Evolutionary conservation across 2,888 invertebrate species (phyloP).

Genomic region (Nephrotoma appendiculata): DNA sequence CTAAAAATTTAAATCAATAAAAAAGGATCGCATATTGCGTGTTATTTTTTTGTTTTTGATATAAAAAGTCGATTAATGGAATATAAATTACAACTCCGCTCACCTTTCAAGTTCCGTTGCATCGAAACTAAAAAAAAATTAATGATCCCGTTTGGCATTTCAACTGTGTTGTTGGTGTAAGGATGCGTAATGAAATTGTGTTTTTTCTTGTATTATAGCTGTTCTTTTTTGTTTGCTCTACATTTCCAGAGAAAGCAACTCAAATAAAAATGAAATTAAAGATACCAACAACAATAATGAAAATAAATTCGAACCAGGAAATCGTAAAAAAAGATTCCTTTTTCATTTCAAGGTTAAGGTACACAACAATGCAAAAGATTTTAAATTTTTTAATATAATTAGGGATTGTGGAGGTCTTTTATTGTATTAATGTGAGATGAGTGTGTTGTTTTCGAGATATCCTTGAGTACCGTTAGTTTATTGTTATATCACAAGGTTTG

Average conservation of each 20-base stretch:
- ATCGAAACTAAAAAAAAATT: not conserved
- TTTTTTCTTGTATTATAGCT: not conserved
- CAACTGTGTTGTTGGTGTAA: not conserved
- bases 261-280: not conserved
- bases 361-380: not conserved
- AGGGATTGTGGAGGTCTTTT: not conserved
- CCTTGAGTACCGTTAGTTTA: not conserved
- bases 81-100: not conserved
- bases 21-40: not conserved
- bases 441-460: not conserved
- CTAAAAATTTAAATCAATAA: not conserved
- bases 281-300: not conserved
- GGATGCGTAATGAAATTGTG: not conserved
- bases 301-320: not conserved
- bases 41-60: not conserved
- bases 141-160: not conserved
- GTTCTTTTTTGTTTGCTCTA: not conserved
- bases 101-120: not conserved
- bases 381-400: not conserved
- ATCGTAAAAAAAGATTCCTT: not conserved
- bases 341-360: not conserved
- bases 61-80: not conserved
- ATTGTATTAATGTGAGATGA: not conserved
- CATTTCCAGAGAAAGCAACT: not conserved
- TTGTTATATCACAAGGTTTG: not conserved